Base-by-base conservation (phyloP, 2,113 vertebrate species). In the Merops nubicus region DNA sequence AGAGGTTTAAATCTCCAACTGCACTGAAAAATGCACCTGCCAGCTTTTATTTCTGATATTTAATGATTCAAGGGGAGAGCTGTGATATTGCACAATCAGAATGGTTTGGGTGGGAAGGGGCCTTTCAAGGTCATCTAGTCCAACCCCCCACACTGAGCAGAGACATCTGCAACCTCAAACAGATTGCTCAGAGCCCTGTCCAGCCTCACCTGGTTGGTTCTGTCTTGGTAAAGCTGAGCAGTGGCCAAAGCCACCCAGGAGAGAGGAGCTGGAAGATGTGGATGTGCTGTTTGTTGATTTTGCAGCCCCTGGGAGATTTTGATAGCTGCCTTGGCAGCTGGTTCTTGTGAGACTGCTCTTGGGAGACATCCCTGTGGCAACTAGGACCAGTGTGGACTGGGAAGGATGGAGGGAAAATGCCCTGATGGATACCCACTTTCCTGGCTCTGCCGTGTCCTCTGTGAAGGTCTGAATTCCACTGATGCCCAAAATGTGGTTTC, bases 341-440 rank as follows among this genome's bases (percentile, higher is more conserved):
- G 15, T 6, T 78, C 34, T 51, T 34, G 43, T 60, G 63, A 59
- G 63, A 38, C 2, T 85, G 56, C 34, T 28, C 40, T 54, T 82
- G 78, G 50, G 19, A 93, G 22, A 69, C 17, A 23, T 63, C 42
- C 21, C 25, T 10, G 48, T 68, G 57, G 33, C 29, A 48, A 2
- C 20, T 72, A 4, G 60, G 10, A 56, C 36, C 36, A n/a, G 23
- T 9, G 23, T 25, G 7, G 31, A 13, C 29, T 70, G 45, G 19
- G 56, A 54, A 51, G 60, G 28, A 25, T 75, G 38, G n/a, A 42
- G 29, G 45, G 50, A 48, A 87, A 69, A 69, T 7, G 25, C 31
- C 1, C 16, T 16, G 59, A 45, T 50, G 47, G 28, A 34, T 47
- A 5, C 7, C 16, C 0, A 2, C 33, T 78, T 20, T 68, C 26